Conservation (phyloP, 2,797 vertebrate species). For the Myripristis murdjan region DNA sequence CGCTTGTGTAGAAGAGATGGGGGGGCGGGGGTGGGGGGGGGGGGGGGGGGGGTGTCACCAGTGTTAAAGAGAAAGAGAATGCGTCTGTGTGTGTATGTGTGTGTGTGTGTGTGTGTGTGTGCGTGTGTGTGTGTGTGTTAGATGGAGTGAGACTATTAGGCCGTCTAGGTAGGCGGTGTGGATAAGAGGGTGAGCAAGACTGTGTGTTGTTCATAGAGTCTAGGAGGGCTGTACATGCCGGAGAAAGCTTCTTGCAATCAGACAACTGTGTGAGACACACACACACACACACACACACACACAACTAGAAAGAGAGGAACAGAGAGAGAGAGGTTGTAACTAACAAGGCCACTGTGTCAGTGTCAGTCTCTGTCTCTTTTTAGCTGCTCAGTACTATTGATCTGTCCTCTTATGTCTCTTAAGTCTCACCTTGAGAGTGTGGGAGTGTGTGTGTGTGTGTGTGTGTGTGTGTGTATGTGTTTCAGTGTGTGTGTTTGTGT, state of each 20-base stretch:
- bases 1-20: constrained; percentile 22
- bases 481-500: not conserved
- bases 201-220: not conserved
- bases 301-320: no score
- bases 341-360: constrained; percentile 25
- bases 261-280: constrained; percentile 16
- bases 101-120: constrained; percentile 7
- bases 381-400: constrained; percentile 49
- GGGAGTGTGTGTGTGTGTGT: not conserved
- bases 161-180: constrained; percentile 16
- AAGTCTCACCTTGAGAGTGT: constrained; percentile 55
- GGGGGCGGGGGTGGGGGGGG: constrained; percentile 2
- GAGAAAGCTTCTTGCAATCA: constrained; percentile 56
- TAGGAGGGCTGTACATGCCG: constrained; percentile 48
- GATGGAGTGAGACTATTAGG: constrained; percentile 28
- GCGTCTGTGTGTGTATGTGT: not conserved
- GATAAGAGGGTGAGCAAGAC: constrained; percentile 29
- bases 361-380: constrained; percentile 35
- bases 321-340: not conserved
- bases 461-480: not conserved
- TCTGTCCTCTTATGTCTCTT: constrained; percentile 39
- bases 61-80: constrained; percentile 13
- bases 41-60: not conserved
- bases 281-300: no score
- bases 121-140: not conserved